These are phyloP conservation scores for Cinclus cinclus DNA, from an alignment of 2,113 vertebrate species.

Conservation along the genomic window DNA sequence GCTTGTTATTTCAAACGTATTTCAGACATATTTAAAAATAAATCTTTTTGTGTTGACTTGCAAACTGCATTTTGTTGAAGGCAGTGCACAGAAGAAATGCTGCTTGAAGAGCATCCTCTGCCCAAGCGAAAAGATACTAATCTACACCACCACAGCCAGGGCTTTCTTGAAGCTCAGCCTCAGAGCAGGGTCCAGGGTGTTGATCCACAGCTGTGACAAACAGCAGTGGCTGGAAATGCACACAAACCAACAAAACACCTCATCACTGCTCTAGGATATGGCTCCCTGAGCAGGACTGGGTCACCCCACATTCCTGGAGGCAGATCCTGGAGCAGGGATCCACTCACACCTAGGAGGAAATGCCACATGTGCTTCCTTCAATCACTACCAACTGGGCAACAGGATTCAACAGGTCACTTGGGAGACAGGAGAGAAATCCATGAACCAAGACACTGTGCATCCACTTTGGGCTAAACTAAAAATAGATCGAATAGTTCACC, in stretches of 20 bases:
- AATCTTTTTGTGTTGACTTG: not conserved
- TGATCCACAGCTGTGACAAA: not conserved
- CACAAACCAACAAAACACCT: not conserved
- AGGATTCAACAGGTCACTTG: not conserved
- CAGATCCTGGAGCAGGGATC: not conserved
- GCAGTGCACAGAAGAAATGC: not conserved
- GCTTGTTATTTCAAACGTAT: not conserved
- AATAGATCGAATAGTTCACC: not conserved
- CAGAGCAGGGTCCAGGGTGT: not conserved
- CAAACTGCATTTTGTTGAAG: not conserved
- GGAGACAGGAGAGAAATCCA: slow-evolving; percentile 4
- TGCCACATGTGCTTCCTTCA: not conserved
- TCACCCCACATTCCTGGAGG: not conserved
- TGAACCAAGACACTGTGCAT: not conserved
- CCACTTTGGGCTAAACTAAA: not conserved
- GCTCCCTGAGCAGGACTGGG: not conserved
- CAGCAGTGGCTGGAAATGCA: not conserved
- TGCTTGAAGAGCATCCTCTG: not conserved
- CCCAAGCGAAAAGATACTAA: not conserved
- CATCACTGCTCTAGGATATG: not conserved
- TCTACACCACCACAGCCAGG: accelerated
- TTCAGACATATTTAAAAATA: not conserved
- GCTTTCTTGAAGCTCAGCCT: not conserved
- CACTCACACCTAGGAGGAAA: not conserved
- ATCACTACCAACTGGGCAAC: not conserved